Evolutionary conservation across 2,888 invertebrate genomes (phyloP).

Genomic region (Perizoma affinitatum): DNA sequence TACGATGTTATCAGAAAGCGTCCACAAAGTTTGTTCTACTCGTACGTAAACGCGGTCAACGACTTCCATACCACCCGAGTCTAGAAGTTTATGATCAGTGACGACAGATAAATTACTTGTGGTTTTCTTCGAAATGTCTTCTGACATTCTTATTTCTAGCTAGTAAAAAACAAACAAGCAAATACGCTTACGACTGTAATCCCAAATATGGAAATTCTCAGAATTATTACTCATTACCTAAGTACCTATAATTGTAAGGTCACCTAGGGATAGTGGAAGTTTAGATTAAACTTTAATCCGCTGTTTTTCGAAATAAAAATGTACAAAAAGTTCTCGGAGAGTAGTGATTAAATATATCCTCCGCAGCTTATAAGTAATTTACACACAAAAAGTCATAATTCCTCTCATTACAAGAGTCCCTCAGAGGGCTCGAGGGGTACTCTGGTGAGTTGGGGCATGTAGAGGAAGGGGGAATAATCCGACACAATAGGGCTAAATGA

Average conservation of each 20-base stretch:
- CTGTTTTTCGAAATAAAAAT: background rate
- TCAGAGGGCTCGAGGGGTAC: conserved; percentile 43
- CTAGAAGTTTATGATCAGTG: conserved; percentile 26
- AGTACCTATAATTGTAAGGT: too few relatives aligned
- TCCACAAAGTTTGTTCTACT: conserved; percentile 51
- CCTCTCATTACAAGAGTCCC: conserved; percentile 63
- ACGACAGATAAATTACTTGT: conserved; percentile 14
- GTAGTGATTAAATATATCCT: conserved; percentile 37
- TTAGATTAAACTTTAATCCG: too few relatives aligned
- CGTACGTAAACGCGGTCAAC: conserved; percentile 29
- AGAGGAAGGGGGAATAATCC: conserved; percentile 56
- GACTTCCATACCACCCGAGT: conserved; percentile 23
- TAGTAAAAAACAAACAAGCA: too few relatives aligned
- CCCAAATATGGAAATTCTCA: too few relatives aligned
- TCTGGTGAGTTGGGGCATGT: background rate
- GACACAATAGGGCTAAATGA: conserved; percentile 65
- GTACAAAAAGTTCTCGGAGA: conserved; percentile 13
- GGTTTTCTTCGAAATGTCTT: background rate
- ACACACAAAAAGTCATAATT: conserved; percentile 69
- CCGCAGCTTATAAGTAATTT: conserved; percentile 55
- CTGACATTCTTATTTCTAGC: too few relatives aligned
- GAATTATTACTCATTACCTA: too few relatives aligned
- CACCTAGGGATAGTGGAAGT: too few relatives aligned
- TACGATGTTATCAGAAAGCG: conserved; percentile 22
- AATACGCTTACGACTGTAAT: too few relatives aligned